phyloP scores from a whole-genome alignment of 2,888 invertebrate genomes.

The Lithophane semibrunnea region DNA sequence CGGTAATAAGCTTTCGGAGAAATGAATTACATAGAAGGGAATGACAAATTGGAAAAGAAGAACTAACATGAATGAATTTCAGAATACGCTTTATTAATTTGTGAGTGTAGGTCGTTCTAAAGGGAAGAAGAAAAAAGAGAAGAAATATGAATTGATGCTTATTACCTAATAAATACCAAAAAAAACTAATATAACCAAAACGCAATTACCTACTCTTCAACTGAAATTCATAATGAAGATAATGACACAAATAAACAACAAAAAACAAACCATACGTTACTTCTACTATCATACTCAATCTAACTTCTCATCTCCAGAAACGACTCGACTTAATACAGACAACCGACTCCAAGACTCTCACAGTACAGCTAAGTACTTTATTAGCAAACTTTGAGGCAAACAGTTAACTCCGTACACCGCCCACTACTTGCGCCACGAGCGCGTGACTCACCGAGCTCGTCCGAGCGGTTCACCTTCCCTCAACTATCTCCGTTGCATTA shows the following conservation, averaged over 20 bases:
- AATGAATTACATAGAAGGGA: neutral
- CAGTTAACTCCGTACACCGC: slow-evolving; percentile 13
- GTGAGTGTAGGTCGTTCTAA: neutral
- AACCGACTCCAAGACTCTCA: slow-evolving; percentile 28
- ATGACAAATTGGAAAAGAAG: neutral
- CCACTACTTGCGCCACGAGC: slow-evolving; percentile 26
- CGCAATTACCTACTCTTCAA: too few relatives aligned
- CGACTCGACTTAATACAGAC: slow-evolving; percentile 31
- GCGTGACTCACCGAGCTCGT: slow-evolving; percentile 23
- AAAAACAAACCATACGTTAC: neutral
- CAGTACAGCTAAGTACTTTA: slow-evolving; percentile 44
- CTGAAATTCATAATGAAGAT: neutral
- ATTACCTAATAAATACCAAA: neutral
- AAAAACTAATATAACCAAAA: neutral
- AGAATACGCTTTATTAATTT: neutral
- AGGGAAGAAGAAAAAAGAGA: too few relatives aligned
- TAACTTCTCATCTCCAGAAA: slow-evolving; percentile 25
- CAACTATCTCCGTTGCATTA: slow-evolving; percentile 37
- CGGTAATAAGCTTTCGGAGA: neutral
- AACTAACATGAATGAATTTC: neutral
- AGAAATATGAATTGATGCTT: neutral
- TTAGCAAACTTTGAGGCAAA: slow-evolving; percentile 51
- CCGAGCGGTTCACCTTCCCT: slow-evolving; percentile 31
- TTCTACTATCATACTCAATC: slow-evolving; percentile 6
- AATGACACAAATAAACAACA: neutral